These are phyloP conservation scores for Heliconius charithonia DNA, from an alignment of 2,888 invertebrate species.

Conservation along the genomic window DNA sequence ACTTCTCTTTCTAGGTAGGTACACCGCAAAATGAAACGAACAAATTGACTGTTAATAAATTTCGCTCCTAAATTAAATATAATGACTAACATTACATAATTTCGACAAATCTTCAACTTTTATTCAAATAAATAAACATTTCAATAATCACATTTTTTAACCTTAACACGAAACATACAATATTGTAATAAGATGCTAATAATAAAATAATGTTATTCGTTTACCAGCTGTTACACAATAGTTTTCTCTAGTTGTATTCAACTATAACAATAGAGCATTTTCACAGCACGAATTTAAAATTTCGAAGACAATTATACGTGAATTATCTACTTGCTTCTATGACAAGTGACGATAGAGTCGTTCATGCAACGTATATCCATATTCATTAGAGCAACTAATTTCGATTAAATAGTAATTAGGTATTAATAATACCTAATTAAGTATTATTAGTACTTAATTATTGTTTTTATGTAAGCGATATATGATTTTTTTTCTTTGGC, in stretches of 20 bases:
- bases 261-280: constrained; percentile 43
- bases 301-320: constrained; percentile 21
- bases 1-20: too few species aligned
- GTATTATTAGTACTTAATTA: background rate
- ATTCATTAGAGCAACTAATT: constrained; percentile 57
- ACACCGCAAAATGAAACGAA: too few species aligned
- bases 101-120: too few species aligned
- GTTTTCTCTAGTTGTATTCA: constrained; percentile 33
- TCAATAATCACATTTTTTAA: constrained; percentile 1
- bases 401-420: constrained; percentile 41
- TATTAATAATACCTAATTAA: constrained; percentile 26
- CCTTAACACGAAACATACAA: constrained; percentile 18
- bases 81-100: too few species aligned
- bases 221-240: too few species aligned
- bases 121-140: background rate
- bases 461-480: background rate
- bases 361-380: constrained; percentile 57
- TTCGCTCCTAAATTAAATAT: too few species aligned
- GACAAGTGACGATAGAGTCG: constrained; percentile 47
- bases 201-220: background rate
- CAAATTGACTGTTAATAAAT: too few species aligned
- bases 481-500: too few species aligned
- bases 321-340: constrained; percentile 43
- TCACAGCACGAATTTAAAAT: constrained; percentile 38
- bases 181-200: constrained; percentile 13